Evolutionary conservation across 2,888 invertebrate species (phyloP).

Genomic region (Osedax frankpressi): DNA sequence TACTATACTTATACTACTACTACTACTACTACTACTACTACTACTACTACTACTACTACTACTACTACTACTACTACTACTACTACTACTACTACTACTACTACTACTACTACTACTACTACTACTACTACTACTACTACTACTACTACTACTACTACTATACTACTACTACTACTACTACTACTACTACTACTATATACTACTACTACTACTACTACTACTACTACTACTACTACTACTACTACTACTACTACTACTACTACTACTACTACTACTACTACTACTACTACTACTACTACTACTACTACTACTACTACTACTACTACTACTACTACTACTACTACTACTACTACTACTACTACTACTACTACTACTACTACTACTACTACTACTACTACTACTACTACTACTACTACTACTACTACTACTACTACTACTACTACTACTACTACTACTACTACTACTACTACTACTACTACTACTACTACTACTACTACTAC

Average conservation of each 20-base stretch:
- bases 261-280: slow-evolving; percentile 11
- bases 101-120: slow-evolving; percentile 16
- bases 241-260: slow-evolving; percentile 11
- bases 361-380: slow-evolving; percentile 11
- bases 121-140: slow-evolving; percentile 8
- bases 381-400: slow-evolving; percentile 11
- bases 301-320: slow-evolving; percentile 5
- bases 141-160: slow-evolving; percentile 10
- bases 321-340: not conserved
- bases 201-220: slow-evolving; percentile 7
- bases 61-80: slow-evolving; percentile 14
- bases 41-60: slow-evolving; percentile 14
- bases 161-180: too few relatives aligned
- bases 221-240: slow-evolving; percentile 10
- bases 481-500: slow-evolving; percentile 8
- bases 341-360: not conserved
- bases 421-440: slow-evolving; percentile 11
- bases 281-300: slow-evolving; percentile 10
- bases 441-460: slow-evolving; percentile 11
- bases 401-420: slow-evolving; percentile 11
- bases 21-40: slow-evolving; percentile 22
- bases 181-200: not conserved
- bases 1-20: slow-evolving; percentile 7
- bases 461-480: slow-evolving; percentile 10
- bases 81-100: slow-evolving; percentile 4